Evolutionary conservation across 2,888 invertebrate species (phyloP).

Genomic region (Dendrolimus houi): DNA sequence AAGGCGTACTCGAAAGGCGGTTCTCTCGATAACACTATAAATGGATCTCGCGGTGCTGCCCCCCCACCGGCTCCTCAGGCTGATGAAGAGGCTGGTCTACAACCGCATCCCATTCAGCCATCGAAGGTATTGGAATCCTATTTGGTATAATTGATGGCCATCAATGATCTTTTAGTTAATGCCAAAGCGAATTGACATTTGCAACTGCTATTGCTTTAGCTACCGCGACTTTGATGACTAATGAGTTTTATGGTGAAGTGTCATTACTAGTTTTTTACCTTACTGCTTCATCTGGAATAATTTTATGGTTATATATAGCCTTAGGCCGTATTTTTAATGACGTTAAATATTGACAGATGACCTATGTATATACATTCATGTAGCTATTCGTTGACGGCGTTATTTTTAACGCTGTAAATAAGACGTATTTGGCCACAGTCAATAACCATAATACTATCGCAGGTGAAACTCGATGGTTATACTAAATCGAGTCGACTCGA

Average conservation of each 20-base stretch:
- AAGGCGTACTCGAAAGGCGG: constrained; percentile 94
- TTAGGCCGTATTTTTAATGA: no score
- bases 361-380: no score
- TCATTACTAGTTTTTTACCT: no score
- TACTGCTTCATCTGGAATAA: no score
- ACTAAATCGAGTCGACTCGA: no score
- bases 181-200: constrained; percentile 11
- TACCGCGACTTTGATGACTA: not conserved
- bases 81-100: constrained; percentile 75
- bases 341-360: no score
- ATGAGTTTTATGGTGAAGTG: not conserved
- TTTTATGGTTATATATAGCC: no score
- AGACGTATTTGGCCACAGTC: no score
- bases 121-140: constrained; percentile 31
- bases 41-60: constrained; percentile 80
- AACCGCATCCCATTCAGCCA: constrained; percentile 77
- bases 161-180: not conserved
- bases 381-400: no score
- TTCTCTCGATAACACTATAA: constrained; percentile 91
- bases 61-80: constrained; percentile 36
- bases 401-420: no score
- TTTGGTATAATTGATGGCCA: not conserved
- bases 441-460: no score
- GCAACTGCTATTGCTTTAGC: constrained; percentile 1
- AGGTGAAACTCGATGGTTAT: no score